Conservation (phyloP, 2,888 invertebrate species). For the Dermolepida albohirtum region DNA sequence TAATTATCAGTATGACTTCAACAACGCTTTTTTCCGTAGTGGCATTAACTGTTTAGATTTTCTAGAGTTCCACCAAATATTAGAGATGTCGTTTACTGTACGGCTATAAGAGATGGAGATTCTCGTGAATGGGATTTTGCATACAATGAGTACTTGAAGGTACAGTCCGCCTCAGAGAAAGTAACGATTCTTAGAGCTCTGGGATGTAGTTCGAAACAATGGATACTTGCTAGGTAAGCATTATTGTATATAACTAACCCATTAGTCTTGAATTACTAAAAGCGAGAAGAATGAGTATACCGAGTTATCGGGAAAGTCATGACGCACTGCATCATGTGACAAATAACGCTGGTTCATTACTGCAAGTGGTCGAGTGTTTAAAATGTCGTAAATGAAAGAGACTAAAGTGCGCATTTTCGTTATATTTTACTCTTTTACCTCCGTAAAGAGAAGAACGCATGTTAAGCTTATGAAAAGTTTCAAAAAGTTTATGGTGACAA, state of each 20-base stretch:
- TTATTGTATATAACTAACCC: background rate
- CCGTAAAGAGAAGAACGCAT: no score
- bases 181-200: conserved; percentile 69
- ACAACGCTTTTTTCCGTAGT: conserved; percentile 28
- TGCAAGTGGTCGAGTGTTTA: no score
- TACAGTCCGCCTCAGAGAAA: conserved; percentile 72
- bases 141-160: conserved; percentile 67
- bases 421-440: no score
- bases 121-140: conserved; percentile 77
- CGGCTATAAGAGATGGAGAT: conserved; percentile 73
- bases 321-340: no score
- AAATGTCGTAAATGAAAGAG: no score
- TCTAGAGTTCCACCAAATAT: conserved; percentile 73
- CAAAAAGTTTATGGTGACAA: no score
- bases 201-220: conserved; percentile 70
- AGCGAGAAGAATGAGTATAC: no score
- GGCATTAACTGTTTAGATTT: conserved; percentile 46
- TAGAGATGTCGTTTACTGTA: conserved; percentile 74
- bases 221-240: conserved; percentile 69
- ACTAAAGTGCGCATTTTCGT: no score
- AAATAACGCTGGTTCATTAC: no score
- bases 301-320: no score
- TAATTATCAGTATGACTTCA: conserved; percentile 62
- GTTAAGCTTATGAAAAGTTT: no score
- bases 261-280: no score